A percentile compares a stretch with the other conserved stretches of the same genome.
These are phyloP conservation scores for Anoplius nigerrimus DNA, from an alignment of 2,888 invertebrate species.

Conservation along the genomic window DNA sequence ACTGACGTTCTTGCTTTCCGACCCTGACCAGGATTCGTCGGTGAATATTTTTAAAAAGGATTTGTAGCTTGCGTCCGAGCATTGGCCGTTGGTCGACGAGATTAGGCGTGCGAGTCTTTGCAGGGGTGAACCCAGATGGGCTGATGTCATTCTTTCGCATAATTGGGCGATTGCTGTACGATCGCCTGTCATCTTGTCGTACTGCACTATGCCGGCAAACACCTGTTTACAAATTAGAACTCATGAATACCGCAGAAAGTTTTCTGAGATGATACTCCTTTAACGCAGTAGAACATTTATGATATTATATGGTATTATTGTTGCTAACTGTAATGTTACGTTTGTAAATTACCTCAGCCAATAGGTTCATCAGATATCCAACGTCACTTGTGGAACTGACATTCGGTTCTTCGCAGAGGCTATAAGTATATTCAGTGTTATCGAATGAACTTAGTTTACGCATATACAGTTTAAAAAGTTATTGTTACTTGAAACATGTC, in stretches of 20 bases:
- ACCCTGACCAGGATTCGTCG: slow-evolving; percentile 42
- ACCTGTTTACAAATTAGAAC: slow-evolving; percentile 32
- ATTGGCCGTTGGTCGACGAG: slow-evolving; percentile 4
- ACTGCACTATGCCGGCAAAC: slow-evolving; percentile 64
- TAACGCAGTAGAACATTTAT: no score
- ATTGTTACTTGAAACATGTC: slow-evolving; percentile 75
- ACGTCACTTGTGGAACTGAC: slow-evolving; percentile 59
- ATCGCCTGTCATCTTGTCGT: slow-evolving; percentile 44
- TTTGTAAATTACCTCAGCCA: slow-evolving; percentile 56
- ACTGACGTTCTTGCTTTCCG: neutral
- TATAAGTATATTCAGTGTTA: slow-evolving; percentile 48
- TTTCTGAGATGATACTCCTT: no score
- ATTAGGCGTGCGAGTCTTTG: slow-evolving; percentile 53
- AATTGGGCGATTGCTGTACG: slow-evolving; percentile 43
- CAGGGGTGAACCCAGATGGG: slow-evolving; percentile 49
- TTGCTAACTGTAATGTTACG: no score
- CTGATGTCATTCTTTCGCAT: slow-evolving; percentile 57
- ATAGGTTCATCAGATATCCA: slow-evolving; percentile 72
- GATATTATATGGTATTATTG: no score
- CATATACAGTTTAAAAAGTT: neutral
- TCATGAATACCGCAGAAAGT: no score
- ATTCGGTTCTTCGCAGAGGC: slow-evolving; percentile 67
- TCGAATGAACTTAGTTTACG: neutral
- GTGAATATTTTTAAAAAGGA: slow-evolving; percentile 37
- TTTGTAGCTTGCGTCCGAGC: slow-evolving; percentile 47